phyloP scores from a whole-genome alignment of 2,888 invertebrate species.

The Acanthococcus lagerstroemiae region DNA sequence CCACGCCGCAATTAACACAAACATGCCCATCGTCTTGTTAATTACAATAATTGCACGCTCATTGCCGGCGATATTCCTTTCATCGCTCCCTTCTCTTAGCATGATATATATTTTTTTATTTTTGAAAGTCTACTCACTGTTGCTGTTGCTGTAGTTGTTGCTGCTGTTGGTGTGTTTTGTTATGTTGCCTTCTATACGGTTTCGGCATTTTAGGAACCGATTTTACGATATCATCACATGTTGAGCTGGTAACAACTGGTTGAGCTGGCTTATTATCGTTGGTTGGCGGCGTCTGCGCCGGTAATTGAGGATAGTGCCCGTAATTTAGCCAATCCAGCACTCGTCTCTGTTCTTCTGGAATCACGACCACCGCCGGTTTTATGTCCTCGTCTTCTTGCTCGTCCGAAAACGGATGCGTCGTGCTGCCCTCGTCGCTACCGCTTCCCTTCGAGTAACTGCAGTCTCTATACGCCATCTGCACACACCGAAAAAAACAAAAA shows the following conservation, averaged over 20 bases:
- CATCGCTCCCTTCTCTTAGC: no score
- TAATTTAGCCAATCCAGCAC: slow-evolving; percentile 25
- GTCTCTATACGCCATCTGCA: slow-evolving; percentile 26
- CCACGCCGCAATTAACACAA: no score
- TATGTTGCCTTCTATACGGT: neutral
- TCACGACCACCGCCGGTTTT: slow-evolving; percentile 9
- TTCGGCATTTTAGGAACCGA: slow-evolving; percentile 10
- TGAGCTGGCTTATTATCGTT: slow-evolving; percentile 17
- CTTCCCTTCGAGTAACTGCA: slow-evolving; percentile 26
- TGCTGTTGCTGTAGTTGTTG: no score
- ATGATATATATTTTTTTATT: no score
- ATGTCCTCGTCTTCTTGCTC: slow-evolving; percentile 27
- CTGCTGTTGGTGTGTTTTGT: no score
- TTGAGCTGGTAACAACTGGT: slow-evolving; percentile 30
- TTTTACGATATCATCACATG: slow-evolving; percentile 25
- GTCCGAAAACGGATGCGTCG: slow-evolving; percentile 19
- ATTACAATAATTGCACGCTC: no score
- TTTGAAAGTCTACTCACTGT: no score
- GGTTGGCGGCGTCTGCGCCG: slow-evolving; percentile 1
- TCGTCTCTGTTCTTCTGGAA: slow-evolving; percentile 22
- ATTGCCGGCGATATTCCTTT: no score
- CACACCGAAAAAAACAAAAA: neutral
- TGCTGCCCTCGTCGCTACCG: slow-evolving; percentile 29
- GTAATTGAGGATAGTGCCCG: slow-evolving; percentile 19
- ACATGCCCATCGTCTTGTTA: no score